phyloP scores from a whole-genome alignment of 1,140 invertebrate genomes.

The Heliconius hermathena region DNA sequence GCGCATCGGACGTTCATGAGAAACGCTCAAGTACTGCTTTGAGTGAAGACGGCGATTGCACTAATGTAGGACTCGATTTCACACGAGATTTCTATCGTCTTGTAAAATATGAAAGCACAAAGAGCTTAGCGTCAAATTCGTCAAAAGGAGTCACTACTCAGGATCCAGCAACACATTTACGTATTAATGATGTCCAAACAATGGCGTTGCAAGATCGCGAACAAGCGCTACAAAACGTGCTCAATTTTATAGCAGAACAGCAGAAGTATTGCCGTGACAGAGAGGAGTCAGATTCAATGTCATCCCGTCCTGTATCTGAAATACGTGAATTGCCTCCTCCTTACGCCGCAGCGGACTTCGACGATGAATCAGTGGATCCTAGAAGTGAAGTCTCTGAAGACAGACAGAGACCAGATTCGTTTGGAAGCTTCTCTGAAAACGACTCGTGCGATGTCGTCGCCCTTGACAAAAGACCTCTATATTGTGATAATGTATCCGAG shows the following conservation, averaged over 20 bases:
- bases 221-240: conserved; percentile 87
- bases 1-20: conserved; percentile 82
- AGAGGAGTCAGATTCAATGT: conserved; percentile 82
- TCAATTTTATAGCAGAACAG: conserved; percentile 89
- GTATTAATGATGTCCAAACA: conserved; percentile 75
- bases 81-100: conserved; percentile 89
- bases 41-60: conserved; percentile 85
- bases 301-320: conserved; percentile 80
- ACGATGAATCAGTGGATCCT: conserved; percentile 74
- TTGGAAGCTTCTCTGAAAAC: conserved; percentile 75
- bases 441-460: conserved; percentile 69
- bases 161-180: conserved; percentile 66
- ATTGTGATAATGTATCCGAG: conserved; percentile 71
- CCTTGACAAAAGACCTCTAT: conserved; percentile 45
- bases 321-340: conserved; percentile 79
- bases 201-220: conserved; percentile 83
- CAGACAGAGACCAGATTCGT: conserved; percentile 71
- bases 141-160: conserved; percentile 83
- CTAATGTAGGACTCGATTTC: conserved; percentile 88
- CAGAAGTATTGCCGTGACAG: conserved; percentile 85
- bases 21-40: conserved; percentile 87
- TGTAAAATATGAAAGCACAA: conserved; percentile 90
- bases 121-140: conserved; percentile 89
- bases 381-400: conserved; percentile 76
- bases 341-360: conserved; percentile 72